These are phyloP conservation scores for Delichon dasypus DNA, from an alignment of 2,797 vertebrate species.

Conservation along the genomic window DNA sequence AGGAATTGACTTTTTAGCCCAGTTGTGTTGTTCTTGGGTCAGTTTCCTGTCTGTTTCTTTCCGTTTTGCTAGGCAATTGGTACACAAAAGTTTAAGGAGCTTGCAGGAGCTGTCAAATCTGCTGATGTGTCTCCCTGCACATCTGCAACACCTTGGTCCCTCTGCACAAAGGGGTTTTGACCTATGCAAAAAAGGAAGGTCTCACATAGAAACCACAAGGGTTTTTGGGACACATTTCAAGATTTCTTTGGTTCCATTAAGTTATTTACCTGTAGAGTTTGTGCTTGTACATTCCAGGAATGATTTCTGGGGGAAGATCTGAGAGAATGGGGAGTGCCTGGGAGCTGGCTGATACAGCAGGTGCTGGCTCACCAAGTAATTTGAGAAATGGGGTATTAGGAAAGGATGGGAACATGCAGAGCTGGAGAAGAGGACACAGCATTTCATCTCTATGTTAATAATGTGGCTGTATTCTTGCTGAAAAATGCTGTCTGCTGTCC, in stretches of 20 bases:
- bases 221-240: not conserved
- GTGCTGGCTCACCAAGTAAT: not conserved
- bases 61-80: not conserved
- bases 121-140: not conserved
- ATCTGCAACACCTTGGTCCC: not conserved
- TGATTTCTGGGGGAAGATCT: not conserved
- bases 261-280: not conserved
- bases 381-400: not conserved
- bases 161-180: not conserved
- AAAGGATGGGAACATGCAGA: not conserved
- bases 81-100: not conserved
- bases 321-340: not conserved
- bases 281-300: not conserved
- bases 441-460: not conserved
- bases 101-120: accelerated
- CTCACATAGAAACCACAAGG: not conserved
- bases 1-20: not conserved
- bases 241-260: not conserved
- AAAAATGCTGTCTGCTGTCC: not conserved
- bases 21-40: not conserved
- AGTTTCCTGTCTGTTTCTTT: not conserved
- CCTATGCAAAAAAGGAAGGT: not conserved
- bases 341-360: not conserved
- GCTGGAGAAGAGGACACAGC: not conserved
- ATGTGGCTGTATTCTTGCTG: not conserved